Conservation (phyloP, 2,888 invertebrate genomes). For the Onchidella celtica region DNA sequence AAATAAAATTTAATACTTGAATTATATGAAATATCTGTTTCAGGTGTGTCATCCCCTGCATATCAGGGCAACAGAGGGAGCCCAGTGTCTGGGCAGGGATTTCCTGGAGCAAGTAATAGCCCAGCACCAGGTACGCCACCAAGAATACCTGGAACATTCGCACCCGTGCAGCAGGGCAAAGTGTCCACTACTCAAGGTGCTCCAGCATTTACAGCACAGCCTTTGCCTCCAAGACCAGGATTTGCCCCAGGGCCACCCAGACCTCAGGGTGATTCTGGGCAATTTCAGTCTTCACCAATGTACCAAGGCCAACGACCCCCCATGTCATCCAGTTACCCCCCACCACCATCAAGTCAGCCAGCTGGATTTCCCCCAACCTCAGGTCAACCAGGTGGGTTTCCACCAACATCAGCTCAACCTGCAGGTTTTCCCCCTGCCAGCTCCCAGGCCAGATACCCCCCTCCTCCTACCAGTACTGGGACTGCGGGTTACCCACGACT, state of each 20-base stretch:
- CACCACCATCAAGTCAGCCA: conserved; percentile 38
- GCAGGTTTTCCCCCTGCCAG: conserved; percentile 7
- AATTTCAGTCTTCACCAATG: conserved; percentile 9
- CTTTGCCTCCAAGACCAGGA: conserved; percentile 24
- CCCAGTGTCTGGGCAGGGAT: not conserved
- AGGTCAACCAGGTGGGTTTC: conserved; percentile 24
- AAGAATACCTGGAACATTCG: conserved; percentile 56
- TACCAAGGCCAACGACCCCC: conserved; percentile 14
- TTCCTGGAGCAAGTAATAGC: not conserved
- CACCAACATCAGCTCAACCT: conserved; percentile 19
- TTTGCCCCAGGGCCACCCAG: conserved; percentile 21
- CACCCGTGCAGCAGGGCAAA: not conserved
- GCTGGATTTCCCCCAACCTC: conserved; percentile 15
- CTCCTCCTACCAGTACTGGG: not conserved
- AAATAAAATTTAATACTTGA: no score
- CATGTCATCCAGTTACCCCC: conserved; percentile 45
- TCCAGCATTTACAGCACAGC: conserved; percentile 9
- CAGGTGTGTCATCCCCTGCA: conserved; percentile 61
- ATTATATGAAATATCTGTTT: no score
- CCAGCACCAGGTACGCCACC: conserved; percentile 22
- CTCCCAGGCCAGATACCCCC: conserved; percentile 17
- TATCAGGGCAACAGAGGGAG: conserved; percentile 60
- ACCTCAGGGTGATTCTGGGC: conserved; percentile 21
- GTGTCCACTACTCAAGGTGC: not conserved
- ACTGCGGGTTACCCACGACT: conserved; percentile 19